A percentile compares a stretch with the other conserved stretches of the same genome.
Conservation (phyloP, 1,140 invertebrate species). For the Parasteatoda tepidariorum region DNA sequence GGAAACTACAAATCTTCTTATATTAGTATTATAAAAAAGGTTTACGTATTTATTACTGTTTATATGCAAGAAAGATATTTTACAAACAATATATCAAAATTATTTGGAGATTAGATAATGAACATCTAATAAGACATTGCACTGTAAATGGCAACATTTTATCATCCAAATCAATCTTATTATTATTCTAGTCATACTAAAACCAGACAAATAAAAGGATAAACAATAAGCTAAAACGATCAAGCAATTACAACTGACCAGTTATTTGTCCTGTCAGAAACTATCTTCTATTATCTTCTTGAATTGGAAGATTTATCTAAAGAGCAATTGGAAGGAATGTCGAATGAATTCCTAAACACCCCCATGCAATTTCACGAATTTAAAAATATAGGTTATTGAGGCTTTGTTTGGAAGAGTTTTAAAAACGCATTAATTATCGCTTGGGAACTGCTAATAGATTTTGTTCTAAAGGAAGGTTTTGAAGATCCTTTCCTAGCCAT, state of each 20-base stretch:
- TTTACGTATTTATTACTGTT: no score
- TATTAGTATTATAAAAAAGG: no score
- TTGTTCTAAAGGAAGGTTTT: constrained; percentile 19
- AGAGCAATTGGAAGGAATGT: neutral
- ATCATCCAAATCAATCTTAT: no score
- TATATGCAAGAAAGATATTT: no score
- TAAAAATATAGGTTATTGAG: neutral
- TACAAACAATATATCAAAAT: no score
- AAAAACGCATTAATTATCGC: constrained; percentile 41
- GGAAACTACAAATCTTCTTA: no score
- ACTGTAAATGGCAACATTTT: no score
- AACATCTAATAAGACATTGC: no score
- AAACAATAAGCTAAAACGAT: no score
- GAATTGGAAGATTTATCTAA: neutral
- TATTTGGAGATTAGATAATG: no score
- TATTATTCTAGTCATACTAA: no score
- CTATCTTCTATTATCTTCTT: neutral
- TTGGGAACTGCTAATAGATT: constrained; percentile 9
- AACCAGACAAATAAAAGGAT: no score
- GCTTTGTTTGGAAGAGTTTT: constrained; percentile 18
- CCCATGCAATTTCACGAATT: neutral
- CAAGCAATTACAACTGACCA: neutral
- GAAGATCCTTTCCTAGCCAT: neutral
- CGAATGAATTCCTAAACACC: neutral
- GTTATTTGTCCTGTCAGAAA: neutral